phyloP scores from a whole-genome alignment of 2,888 invertebrate species.

The Silvanus unidentatus region DNA sequence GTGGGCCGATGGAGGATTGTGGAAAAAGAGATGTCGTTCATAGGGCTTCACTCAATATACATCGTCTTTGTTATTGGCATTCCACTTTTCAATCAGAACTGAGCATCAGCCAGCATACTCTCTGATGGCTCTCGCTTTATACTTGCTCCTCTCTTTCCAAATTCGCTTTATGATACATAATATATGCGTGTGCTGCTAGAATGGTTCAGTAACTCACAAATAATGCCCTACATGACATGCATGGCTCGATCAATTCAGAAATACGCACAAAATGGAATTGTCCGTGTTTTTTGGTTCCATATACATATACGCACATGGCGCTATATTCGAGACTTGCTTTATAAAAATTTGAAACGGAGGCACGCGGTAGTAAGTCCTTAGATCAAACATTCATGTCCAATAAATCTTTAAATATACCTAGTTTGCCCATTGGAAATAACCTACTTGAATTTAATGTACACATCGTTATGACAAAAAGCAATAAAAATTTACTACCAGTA shows the following conservation, averaged over 20 bases:
- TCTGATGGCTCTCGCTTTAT: slow-evolving; percentile 19
- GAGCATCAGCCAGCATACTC: too few relatives aligned
- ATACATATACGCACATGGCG: too few relatives aligned
- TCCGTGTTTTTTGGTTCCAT: slow-evolving; percentile 20
- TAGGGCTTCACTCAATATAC: slow-evolving; percentile 11
- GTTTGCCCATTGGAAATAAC: slow-evolving; percentile 4
- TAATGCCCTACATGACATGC: background rate
- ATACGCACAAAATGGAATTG: slow-evolving; percentile 10
- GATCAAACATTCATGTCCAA: slow-evolving; percentile 13
- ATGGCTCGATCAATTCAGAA: background rate
- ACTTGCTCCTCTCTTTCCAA: background rate
- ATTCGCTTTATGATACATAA: too few relatives aligned
- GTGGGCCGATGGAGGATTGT: slow-evolving; percentile 14
- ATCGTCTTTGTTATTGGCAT: slow-evolving; percentile 28
- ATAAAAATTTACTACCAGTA: slow-evolving; percentile 2
- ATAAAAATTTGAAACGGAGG: slow-evolving; percentile 4
- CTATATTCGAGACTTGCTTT: too few relatives aligned
- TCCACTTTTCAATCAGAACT: slow-evolving; percentile 27
- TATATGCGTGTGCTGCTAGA: background rate
- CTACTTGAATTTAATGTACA: slow-evolving; percentile 10
- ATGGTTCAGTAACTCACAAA: slow-evolving; percentile 14
- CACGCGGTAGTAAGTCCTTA: too few relatives aligned
- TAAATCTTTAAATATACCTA: slow-evolving; percentile 6
- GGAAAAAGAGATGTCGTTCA: slow-evolving; percentile 16
- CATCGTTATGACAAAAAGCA: slow-evolving; percentile 2